These are phyloP conservation scores for Holocentrus rufus DNA, from an alignment of 2,797 vertebrate species.

Conservation along the genomic window DNA sequence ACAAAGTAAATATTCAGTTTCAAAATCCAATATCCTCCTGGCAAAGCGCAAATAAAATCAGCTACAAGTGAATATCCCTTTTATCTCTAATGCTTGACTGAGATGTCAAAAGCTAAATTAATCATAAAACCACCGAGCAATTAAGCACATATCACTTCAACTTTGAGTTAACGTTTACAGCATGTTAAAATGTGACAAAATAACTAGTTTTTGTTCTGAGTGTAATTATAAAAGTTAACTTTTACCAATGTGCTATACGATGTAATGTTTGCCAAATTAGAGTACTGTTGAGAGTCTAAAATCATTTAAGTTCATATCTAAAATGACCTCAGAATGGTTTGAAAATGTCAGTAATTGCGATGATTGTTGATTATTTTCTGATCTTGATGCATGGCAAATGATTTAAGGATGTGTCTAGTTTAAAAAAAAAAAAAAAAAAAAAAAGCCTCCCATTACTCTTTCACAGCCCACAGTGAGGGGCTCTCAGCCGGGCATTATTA, in stretches of 20 bases:
- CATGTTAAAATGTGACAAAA: constrained; percentile 36
- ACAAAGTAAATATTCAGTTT: constrained; percentile 33
- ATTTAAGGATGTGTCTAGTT: constrained; percentile 45
- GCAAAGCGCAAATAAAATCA: constrained; percentile 31
- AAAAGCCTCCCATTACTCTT: constrained; percentile 59
- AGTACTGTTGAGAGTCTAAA: constrained; percentile 21
- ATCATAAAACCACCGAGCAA: constrained; percentile 21
- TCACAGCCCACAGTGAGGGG: constrained; percentile 59
- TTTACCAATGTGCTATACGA: constrained; percentile 21
- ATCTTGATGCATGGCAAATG: constrained; percentile 57
- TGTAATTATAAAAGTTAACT: constrained; percentile 12
- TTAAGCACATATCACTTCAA: constrained; percentile 32
- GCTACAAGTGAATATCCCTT: constrained; percentile 3
- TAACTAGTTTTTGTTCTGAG: constrained; percentile 22
- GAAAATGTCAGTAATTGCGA: constrained; percentile 47
- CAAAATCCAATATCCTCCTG: constrained; percentile 6
- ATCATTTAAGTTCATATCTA: constrained; percentile 19
- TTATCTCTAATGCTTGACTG: constrained; percentile 1
- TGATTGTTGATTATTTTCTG: constrained; percentile 31
- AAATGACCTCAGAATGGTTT: constrained; percentile 31
- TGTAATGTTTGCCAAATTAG: not conserved
- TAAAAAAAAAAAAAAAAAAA: too few relatives aligned
- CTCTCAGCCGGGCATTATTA: constrained; percentile 58
- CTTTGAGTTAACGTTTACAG: constrained; percentile 36
- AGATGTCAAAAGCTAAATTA: constrained; percentile 27